Percentiles rank a stretch among this genome's conserved stretches.
phyloP scores from a whole-genome alignment of 2,113 vertebrate species.

The Tautogolabrus adspersus region DNA sequence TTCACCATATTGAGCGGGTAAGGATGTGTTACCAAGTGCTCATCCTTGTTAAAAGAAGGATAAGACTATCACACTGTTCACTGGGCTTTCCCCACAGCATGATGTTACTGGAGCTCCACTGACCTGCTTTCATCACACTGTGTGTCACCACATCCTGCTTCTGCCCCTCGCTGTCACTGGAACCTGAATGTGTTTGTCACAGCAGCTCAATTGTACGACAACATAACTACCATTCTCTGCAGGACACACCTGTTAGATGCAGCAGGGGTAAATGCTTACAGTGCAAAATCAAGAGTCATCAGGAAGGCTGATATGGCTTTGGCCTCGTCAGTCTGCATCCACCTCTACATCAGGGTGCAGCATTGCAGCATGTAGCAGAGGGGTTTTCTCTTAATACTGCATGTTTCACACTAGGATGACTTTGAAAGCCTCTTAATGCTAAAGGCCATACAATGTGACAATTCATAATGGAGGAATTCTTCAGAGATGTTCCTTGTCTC shows the following conservation, averaged over 20 bases:
- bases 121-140: constrained; percentile 42
- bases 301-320: constrained; percentile 17
- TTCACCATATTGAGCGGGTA: constrained; percentile 24
- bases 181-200: constrained; percentile 42
- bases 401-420: neutral
- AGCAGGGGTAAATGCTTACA: constrained; percentile 37
- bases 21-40: constrained; percentile 15
- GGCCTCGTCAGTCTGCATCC: constrained; percentile 16
- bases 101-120: constrained; percentile 20
- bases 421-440: constrained; percentile 34
- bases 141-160: constrained; percentile 14
- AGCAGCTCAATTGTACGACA: constrained; percentile 39
- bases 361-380: constrained; percentile 5
- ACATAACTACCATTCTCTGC: constrained; percentile 20
- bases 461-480: constrained; percentile 58
- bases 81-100: constrained; percentile 16
- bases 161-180: constrained; percentile 6
- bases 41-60: constrained; percentile 38
- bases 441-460: constrained; percentile 50
- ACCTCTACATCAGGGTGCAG: neutral
- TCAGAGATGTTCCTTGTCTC: constrained; percentile 54
- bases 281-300: constrained; percentile 10
- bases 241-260: constrained; percentile 16
- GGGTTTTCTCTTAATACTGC: neutral
- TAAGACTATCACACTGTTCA: constrained; percentile 43